A percentile compares a stretch with the other conserved stretches of the same genome.
These are phyloP conservation scores for Pseudobourletiella spinata DNA, from an alignment of 1,140 invertebrate genomes.

Conservation along the genomic window DNA sequence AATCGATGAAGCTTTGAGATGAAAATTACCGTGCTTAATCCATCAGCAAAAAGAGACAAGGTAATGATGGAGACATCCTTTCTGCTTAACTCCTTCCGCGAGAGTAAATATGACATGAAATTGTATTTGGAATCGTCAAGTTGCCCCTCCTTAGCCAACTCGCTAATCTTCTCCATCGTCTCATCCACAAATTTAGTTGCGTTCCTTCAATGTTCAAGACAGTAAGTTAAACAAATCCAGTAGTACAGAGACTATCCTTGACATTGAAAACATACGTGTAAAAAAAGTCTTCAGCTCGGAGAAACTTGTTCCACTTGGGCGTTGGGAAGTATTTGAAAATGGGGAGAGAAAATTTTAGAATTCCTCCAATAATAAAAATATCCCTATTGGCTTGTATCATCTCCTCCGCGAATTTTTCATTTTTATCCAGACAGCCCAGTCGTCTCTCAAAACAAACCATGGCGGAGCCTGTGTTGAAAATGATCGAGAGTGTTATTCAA, in stretches of 20 bases:
- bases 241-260: too few species aligned
- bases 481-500: too few species aligned
- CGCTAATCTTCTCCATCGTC: constrained; percentile 34
- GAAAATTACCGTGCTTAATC: constrained; percentile 48
- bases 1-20: too few species aligned
- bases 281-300: constrained; percentile 43
- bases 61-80: constrained; percentile 46
- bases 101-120: constrained; percentile 46
- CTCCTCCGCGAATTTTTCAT: constrained; percentile 38
- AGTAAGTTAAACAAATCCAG: background rate
- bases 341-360: constrained; percentile 44
- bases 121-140: constrained; percentile 41
- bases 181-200: constrained; percentile 35
- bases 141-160: constrained; percentile 36
- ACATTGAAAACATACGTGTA: too few species aligned
- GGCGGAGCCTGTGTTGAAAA: constrained; percentile 44
- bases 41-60: constrained; percentile 48
- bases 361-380: constrained; percentile 42
- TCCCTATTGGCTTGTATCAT: constrained; percentile 44
- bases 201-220: constrained; percentile 34
- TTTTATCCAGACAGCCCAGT: constrained; percentile 42
- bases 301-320: constrained; percentile 40
- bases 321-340: constrained; percentile 42
- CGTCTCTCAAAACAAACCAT: constrained; percentile 46
- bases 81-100: constrained; percentile 41